Evolutionary conservation across 2,797 vertebrate species (phyloP), one percentile per base, ranked within the genome.

Genomic region (Clarias pachynema): DNA sequence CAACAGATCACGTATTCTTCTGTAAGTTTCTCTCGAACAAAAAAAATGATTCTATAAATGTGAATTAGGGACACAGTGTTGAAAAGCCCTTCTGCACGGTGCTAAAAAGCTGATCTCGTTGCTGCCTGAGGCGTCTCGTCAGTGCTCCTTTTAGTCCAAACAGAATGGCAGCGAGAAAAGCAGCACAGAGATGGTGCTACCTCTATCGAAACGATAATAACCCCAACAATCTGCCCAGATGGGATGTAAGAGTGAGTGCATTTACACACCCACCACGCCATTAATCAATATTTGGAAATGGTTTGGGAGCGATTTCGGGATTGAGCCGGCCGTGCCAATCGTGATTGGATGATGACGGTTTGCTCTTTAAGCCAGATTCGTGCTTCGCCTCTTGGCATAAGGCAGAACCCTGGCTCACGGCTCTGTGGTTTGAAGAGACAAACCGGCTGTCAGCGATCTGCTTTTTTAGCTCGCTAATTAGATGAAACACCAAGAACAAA

Each of bases 281-380:
- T 89, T 88, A 88, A 90, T 89, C 86, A 90, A 89, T 86, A 86
- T 88, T 86, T 89, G 86, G 84, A 87, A 85, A 83, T 84, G 20
- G 84, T 87, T 89, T 82, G 62, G 59, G 56, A 49, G 82, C 12
- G 22, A 53, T 84, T 80, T 80, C 37, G 65, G 85, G 85, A 79
- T 73, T 56, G 63, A 74, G 57, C 68, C 69, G 56, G 53, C 73
- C 34, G 74, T 84, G 85, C 85, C 81, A 87, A 49, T 37, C 70
- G 18, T 70, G 75, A 83, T 86, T 85, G 82, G 86, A 72, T 57
- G 84, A 82, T 57, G 75, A 29, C 40, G 44, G n/a, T 79, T 40
- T 86, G 79, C 83, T 84, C 37, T 56, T 78, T 49, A 87, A 31
- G 65, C 74, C 84, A 72, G 60, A 24, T 65, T 29, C 15, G 24